Evolutionary conservation across 2,113 vertebrate species (phyloP).

Genomic region (Brachirus orientalis): DNA sequence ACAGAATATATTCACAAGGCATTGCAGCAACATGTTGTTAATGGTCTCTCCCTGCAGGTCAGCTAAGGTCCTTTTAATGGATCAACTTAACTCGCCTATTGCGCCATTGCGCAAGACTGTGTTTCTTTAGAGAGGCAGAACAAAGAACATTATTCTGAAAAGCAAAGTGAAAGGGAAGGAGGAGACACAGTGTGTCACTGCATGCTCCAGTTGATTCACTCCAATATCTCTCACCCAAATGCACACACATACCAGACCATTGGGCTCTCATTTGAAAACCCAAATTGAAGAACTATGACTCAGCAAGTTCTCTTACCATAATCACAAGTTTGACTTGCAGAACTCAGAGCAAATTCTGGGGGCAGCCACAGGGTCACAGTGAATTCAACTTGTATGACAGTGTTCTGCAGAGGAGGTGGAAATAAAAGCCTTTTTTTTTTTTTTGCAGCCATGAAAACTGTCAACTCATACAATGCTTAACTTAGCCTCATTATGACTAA

Average conservation of each 20-base stretch:
- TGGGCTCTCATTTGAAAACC: conserved; percentile 7
- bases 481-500: neutral
- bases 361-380: neutral
- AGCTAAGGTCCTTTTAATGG: conserved; percentile 21
- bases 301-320: neutral
- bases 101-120: too few species aligned
- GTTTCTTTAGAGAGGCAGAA: neutral
- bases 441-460: neutral
- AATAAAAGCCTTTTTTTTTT: too few species aligned
- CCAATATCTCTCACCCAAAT: conserved; percentile 5
- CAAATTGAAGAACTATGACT: neutral
- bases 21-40: conserved; percentile 13
- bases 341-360: neutral
- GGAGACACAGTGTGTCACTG: conserved; percentile 15
- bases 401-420: neutral
- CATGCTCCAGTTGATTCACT: conserved; percentile 6
- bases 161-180: neutral
- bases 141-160: neutral
- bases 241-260: neutral
- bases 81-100: conserved; percentile 6
- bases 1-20: conserved; percentile 28
- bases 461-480: neutral
- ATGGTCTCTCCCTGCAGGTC: conserved; percentile 30
- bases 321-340: neutral
- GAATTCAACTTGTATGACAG: neutral